These are phyloP conservation scores for Ceraclea dissimilis DNA, from an alignment of 2,888 invertebrate species.

Conservation along the genomic window DNA sequence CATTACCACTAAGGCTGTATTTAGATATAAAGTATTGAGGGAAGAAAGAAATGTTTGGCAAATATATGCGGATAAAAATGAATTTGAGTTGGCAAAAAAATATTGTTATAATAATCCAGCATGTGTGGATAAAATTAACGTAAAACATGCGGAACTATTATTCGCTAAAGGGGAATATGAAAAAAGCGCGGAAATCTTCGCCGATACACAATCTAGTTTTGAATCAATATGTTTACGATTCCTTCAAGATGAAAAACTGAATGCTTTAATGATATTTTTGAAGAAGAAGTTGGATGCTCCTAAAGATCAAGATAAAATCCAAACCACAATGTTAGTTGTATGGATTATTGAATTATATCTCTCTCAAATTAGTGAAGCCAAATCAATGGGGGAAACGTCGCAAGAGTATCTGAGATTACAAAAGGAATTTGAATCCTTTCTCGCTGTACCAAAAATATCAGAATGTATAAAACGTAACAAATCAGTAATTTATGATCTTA, in stretches of 20 bases:
- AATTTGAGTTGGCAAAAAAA: slow-evolving; percentile 80
- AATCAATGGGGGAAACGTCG: slow-evolving; percentile 34
- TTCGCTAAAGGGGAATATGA: slow-evolving; percentile 73
- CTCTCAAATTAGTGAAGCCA: slow-evolving; percentile 72
- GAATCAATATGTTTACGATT: slow-evolving; percentile 93
- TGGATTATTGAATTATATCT: slow-evolving; percentile 93
- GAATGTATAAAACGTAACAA: slow-evolving; percentile 78
- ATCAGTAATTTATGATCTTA: slow-evolving; percentile 78
- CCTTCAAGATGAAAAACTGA: slow-evolving; percentile 69
- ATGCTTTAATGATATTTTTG: slow-evolving; percentile 84
- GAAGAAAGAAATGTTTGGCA: slow-evolving; percentile 86
- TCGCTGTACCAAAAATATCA: slow-evolving; percentile 61
- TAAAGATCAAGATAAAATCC: slow-evolving; percentile 69
- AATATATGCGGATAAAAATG: slow-evolving; percentile 76
- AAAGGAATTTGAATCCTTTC: slow-evolving; percentile 70
- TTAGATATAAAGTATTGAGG: slow-evolving; percentile 72
- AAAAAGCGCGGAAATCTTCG: slow-evolving; percentile 79
- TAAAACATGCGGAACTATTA: slow-evolving; percentile 80
- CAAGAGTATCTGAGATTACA: slow-evolving; percentile 55
- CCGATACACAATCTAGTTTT: slow-evolving; percentile 85
- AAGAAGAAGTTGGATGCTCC: slow-evolving; percentile 71
- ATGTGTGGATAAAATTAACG: slow-evolving; percentile 74
- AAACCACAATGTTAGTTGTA: slow-evolving; percentile 85
- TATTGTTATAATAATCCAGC: slow-evolving; percentile 76
- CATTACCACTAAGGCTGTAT: slow-evolving; percentile 76